These are phyloP conservation scores for Ictalurus punctatus DNA, from an alignment of 2,113 vertebrate species.

Conservation along the genomic window DNA sequence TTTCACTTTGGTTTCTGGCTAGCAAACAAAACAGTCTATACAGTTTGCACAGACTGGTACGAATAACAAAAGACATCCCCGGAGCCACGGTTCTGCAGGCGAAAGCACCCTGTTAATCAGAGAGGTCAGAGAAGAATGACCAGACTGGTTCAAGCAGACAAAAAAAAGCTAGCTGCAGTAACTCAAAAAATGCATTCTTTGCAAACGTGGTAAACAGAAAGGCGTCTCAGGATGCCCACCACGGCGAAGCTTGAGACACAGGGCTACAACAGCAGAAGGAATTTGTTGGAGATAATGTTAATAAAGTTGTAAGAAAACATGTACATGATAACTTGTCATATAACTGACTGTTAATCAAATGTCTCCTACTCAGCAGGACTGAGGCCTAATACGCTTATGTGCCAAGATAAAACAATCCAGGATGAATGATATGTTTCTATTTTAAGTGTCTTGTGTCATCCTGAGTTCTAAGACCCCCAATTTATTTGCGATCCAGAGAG, in stretches of 20 bases:
- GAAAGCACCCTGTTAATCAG: neutral
- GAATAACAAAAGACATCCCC: neutral
- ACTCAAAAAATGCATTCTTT: neutral
- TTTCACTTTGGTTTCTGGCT: neutral
- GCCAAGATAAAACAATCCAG: neutral
- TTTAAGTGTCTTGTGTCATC: constrained; percentile 18
- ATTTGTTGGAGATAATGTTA: neutral
- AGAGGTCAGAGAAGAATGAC: neutral
- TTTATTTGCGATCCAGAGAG: neutral
- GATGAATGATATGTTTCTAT: neutral
- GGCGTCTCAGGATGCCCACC: too few relatives aligned
- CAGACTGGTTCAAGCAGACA: neutral
- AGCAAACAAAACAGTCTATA: neutral
- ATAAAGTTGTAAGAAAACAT: neutral
- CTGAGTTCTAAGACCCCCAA: constrained; percentile 7
- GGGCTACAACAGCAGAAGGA: neutral
- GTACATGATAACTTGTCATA: neutral
- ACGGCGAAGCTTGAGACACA: neutral
- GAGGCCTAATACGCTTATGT: neutral
- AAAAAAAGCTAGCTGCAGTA: neutral
- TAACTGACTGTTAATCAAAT: neutral
- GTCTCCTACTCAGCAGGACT: neutral
- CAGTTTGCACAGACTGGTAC: neutral
- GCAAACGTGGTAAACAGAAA: neutral
- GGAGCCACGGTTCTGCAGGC: neutral